Evolutionary conservation across 2,113 vertebrate species (phyloP), one percentile per base, ranked within the genome.

Genomic region (Hemicordylus capensis): DNA sequence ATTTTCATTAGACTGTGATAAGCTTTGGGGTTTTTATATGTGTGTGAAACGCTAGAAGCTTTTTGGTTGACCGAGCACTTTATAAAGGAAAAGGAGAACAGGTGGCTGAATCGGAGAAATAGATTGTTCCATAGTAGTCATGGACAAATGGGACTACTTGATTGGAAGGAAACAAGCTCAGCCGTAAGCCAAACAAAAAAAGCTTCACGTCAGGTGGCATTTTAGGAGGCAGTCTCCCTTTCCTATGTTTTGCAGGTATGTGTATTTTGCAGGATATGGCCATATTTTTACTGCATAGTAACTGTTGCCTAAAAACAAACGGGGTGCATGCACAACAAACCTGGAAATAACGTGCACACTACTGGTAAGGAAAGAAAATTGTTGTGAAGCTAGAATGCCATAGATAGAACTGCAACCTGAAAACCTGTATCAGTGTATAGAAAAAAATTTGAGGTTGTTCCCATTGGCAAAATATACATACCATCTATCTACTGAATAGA

Each of bases 41-140:
- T 61, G 2, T 58, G n/a, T 61, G 4, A 28, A 70, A 76, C 51
- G 42, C 28, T 58, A 46, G 31, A 70, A 70, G n/a, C 31, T 61
- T 80, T 73, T 3, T 64, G 44, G 1, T 61, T n/a, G 63, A 88
- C 80, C 61, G 59, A 74, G 89, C 66, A 34, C 72, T 89, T 7
- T 0, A 58, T 2, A 66, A 84, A 83, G 79, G 70, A 87, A 85
- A 84, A 86, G 56, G 37, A 85, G 31, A 54, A 48, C 74, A 61
- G 89, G 64, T 75, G 83, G 69, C 84, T 86, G 76, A 89, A 73
- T 91, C 87, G 85, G 69, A 44, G 69, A 28, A 90, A 15, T 22
- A 88, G 69, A 20, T 87, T 87, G 58, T 87, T 92, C 20, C 24
- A 44, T 48, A 0, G 0, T 26, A 86, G 75, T 88, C 31, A 74